Percentiles rank a stretch among this genome's conserved stretches.
phyloP scores from a whole-genome alignment of 92 coral and sea anemone genomes.

The Siderastrea siderea region DNA sequence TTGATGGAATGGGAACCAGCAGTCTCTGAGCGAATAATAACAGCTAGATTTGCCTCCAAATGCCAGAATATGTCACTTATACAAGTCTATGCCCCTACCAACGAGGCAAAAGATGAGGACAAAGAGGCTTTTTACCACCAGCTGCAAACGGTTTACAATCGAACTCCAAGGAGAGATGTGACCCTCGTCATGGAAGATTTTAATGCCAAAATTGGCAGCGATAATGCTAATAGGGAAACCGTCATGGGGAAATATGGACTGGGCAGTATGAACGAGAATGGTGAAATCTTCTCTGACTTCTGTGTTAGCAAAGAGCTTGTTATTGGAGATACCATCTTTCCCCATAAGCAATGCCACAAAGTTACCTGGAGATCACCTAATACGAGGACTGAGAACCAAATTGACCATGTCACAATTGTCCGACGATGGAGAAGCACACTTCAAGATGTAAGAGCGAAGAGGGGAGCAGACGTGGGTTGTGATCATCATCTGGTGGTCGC shows the following conservation, averaged over 20 bases:
- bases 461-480: constrained; percentile 4
- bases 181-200: background rate
- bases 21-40: background rate
- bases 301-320: constrained; percentile 29
- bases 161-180: background rate
- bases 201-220: background rate
- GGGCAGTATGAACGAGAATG: constrained; percentile 13
- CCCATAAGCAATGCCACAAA: constrained; percentile 27
- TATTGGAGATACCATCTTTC: constrained; percentile 31
- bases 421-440: constrained; percentile 32
- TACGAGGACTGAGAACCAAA: constrained; percentile 43
- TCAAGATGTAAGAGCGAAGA: constrained; percentile 35
- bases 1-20: background rate
- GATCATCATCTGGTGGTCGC: constrained; percentile 35
- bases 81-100: background rate
- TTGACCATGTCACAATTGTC: constrained; percentile 16
- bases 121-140: background rate
- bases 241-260: background rate
- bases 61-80: background rate
- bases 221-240: background rate
- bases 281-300: background rate
- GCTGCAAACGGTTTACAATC: background rate
- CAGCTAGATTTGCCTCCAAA: background rate
- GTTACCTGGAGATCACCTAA: constrained; percentile 45
- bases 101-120: background rate